Evolutionary conservation across 2,797 vertebrate genomes (phyloP).

Genomic region (Danio albolineatus): DNA sequence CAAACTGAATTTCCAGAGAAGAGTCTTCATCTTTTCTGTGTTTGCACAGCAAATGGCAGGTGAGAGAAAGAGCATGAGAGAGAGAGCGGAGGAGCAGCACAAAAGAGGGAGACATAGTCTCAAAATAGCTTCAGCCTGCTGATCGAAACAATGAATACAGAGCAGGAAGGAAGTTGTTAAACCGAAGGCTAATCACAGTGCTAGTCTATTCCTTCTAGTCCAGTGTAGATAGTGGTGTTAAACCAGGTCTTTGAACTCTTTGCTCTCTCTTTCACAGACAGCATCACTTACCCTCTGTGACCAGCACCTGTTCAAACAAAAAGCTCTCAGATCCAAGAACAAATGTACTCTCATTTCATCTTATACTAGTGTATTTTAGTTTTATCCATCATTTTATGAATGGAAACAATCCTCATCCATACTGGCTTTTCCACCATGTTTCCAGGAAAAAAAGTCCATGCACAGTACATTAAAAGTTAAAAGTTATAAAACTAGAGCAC

Average conservation of each 20-base stretch:
- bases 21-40: constrained; percentile 55
- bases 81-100: constrained; percentile 36
- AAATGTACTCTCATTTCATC: background rate
- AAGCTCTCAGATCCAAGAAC: background rate
- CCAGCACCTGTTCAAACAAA: constrained; percentile 15
- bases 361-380: no score
- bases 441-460: no score
- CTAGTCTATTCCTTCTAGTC: constrained; percentile 62
- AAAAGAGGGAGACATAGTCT: constrained; percentile 55
- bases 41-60: constrained; percentile 65
- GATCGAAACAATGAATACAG: constrained; percentile 74
- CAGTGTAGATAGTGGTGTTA: constrained; percentile 63
- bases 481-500: no score
- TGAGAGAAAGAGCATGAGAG: constrained; percentile 26
- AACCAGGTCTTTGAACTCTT: constrained; percentile 58
- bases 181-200: constrained; percentile 68
- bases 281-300: background rate
- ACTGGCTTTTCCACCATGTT: no score
- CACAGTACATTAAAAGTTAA: no score
- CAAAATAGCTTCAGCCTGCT: constrained; percentile 75
- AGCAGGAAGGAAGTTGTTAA: constrained; percentile 80
- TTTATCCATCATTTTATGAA: no score
- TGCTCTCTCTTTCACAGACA: background rate
- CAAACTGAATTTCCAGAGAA: constrained; percentile 59
- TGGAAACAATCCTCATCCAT: no score